phyloP scores from a whole-genome alignment of 2,113 vertebrate genomes.

The Acinonyx jubatus region DNA sequence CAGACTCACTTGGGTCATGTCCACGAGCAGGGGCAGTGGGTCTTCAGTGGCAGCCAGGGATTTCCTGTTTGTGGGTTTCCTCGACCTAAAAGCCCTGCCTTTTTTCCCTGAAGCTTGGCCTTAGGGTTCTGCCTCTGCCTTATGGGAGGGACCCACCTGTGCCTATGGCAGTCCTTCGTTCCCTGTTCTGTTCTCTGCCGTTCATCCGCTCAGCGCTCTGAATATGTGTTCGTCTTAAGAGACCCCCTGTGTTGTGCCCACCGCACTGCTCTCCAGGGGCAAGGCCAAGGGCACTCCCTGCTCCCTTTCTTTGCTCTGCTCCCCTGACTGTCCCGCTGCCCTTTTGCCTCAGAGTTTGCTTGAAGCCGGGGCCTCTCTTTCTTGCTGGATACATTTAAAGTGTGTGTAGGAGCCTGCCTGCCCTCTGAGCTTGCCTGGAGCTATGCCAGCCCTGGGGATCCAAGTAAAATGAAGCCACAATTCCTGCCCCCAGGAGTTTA shows the following conservation, averaged over 20 bases:
- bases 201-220: neutral
- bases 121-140: neutral
- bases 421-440: neutral
- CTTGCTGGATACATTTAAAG: neutral
- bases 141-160: rapidly evolving
- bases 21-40: neutral
- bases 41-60: neutral
- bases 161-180: rapidly evolving
- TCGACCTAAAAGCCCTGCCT: rapidly evolving
- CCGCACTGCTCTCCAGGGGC: neutral
- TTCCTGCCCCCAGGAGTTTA: neutral
- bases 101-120: neutral
- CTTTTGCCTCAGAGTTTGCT: neutral
- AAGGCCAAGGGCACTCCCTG: neutral
- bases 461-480: neutral
- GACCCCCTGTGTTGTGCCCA: neutral
- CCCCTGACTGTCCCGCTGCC: too few relatives aligned
- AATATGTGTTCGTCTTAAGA: neutral
- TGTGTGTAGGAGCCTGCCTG: too few relatives aligned
- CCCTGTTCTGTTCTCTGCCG: neutral
- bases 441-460: neutral
- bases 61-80: neutral
- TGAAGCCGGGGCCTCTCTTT: neutral
- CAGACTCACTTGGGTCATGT: neutral
- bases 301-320: neutral